Conservation (phyloP, 2,888 invertebrate species). For the Caenorhabditis zanzibari region DNA sequence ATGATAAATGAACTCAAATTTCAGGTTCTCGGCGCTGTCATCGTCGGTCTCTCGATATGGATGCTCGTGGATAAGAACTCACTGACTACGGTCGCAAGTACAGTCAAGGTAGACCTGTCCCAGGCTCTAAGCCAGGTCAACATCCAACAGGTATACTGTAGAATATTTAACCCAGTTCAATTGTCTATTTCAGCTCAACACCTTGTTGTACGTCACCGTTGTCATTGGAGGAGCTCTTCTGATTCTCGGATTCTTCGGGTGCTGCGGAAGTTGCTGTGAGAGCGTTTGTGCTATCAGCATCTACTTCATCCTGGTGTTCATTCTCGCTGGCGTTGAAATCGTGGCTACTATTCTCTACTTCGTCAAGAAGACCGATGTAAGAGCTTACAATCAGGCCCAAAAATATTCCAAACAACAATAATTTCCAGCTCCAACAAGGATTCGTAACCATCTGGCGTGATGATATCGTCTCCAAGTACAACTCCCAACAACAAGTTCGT, state of each 20-base stretch:
- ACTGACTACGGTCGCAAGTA: slow-evolving; percentile 42
- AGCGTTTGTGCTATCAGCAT: slow-evolving; percentile 72
- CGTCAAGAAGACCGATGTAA: slow-evolving; percentile 71
- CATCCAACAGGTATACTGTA: slow-evolving; percentile 31
- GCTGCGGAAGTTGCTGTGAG: slow-evolving; percentile 78
- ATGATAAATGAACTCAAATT: not conserved
- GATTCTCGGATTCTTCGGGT: slow-evolving; percentile 78
- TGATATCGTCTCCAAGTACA: slow-evolving; percentile 73
- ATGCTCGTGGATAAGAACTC: slow-evolving; percentile 71
- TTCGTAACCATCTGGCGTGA: slow-evolving; percentile 62
- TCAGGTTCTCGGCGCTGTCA: slow-evolving; percentile 72
- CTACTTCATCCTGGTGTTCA: slow-evolving; percentile 73
- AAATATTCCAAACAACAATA: not conserved
- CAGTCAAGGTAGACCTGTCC: slow-evolving; percentile 50
- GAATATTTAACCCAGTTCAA: not conserved
- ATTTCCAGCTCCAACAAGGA: slow-evolving; percentile 66
- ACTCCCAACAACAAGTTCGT: slow-evolving; percentile 41
- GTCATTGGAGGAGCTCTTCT: slow-evolving; percentile 74
- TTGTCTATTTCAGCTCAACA: slow-evolving; percentile 65
- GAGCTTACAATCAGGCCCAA: no score
- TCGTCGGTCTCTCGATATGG: slow-evolving; percentile 74
- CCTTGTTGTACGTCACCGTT: slow-evolving; percentile 70
- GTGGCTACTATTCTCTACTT: slow-evolving; percentile 74
- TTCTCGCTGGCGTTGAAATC: slow-evolving; percentile 73
- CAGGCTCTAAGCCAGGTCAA: slow-evolving; percentile 32